phyloP scores from a whole-genome alignment of 2,113 vertebrate species.

The Corythornis cristatus region DNA sequence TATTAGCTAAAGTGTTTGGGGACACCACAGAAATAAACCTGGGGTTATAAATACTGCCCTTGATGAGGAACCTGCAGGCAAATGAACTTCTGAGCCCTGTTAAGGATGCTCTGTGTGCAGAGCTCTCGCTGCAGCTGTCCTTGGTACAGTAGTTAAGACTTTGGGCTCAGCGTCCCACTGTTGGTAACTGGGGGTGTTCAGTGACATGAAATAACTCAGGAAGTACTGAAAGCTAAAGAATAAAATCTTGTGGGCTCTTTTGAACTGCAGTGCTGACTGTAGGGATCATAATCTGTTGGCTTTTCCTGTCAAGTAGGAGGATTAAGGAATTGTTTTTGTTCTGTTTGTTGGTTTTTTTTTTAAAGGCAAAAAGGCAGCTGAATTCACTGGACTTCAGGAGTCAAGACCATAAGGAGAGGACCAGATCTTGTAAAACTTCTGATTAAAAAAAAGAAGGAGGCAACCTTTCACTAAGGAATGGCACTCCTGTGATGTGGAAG shows the following conservation, averaged over 20 bases:
- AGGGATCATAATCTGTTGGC: background rate
- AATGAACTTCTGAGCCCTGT: background rate
- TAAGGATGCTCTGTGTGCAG: fast-evolving
- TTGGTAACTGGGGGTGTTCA: background rate
- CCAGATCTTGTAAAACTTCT: background rate
- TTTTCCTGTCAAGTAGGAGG: background rate
- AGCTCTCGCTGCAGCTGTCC: background rate
- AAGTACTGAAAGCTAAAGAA: background rate
- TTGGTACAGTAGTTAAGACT: background rate
- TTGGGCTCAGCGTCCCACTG: background rate
- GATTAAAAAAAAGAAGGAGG: background rate
- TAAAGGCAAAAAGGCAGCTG: background rate
- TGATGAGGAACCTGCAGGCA: background rate
- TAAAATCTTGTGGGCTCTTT: background rate
- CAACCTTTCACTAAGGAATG: background rate
- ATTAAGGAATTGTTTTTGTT: background rate
- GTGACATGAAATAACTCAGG: background rate
- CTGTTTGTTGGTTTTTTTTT: background rate
- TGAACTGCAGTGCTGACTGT: background rate
- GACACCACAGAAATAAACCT: background rate
- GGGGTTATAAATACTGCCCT: conserved; percentile 4
- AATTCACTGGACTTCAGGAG: background rate
- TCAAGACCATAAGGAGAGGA: background rate
- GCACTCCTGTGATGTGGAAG: background rate
- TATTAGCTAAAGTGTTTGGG: background rate